Conservation (phyloP, 1,140 invertebrate species). For the Hylaeus anthracinus region DNA sequence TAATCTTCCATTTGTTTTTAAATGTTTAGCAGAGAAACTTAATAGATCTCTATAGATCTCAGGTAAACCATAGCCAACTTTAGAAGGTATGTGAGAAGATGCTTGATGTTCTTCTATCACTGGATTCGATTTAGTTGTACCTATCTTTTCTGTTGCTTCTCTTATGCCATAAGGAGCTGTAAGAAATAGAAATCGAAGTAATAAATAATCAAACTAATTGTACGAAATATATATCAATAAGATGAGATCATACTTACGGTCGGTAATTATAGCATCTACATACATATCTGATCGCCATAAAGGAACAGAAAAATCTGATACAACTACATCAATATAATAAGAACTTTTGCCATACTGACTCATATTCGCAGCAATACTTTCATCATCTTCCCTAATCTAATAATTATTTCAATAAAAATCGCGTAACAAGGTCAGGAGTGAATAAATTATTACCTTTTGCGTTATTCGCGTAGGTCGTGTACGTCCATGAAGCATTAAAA, state of each 20-base stretch:
- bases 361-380: constrained; percentile 93
- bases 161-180: constrained; percentile 97
- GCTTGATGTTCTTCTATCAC: constrained; percentile 84
- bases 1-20: constrained; percentile 88
- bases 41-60: constrained; percentile 93
- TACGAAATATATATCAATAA: constrained; percentile 4
- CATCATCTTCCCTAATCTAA: constrained; percentile 88
- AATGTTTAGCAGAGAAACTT: constrained; percentile 88
- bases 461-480: constrained; percentile 89
- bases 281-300: constrained; percentile 87
- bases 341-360: constrained; percentile 90
- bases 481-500: constrained; percentile 93
- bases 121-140: constrained; percentile 84
- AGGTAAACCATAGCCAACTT: constrained; percentile 91
- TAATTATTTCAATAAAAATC: constrained; percentile 20
- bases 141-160: constrained; percentile 93
- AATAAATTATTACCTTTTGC: constrained; percentile 82
- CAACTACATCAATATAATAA: constrained; percentile 92
- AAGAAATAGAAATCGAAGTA: constrained; percentile 62
- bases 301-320: constrained; percentile 93
- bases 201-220: constrained; percentile 22
- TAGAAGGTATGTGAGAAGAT: constrained; percentile 90
- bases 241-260: constrained; percentile 88
- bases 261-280: constrained; percentile 95
- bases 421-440: constrained; percentile 9